These are phyloP conservation scores for Steinernema carpocapsae DNA, from an alignment of 2,888 invertebrate species.

Conservation along the genomic window DNA sequence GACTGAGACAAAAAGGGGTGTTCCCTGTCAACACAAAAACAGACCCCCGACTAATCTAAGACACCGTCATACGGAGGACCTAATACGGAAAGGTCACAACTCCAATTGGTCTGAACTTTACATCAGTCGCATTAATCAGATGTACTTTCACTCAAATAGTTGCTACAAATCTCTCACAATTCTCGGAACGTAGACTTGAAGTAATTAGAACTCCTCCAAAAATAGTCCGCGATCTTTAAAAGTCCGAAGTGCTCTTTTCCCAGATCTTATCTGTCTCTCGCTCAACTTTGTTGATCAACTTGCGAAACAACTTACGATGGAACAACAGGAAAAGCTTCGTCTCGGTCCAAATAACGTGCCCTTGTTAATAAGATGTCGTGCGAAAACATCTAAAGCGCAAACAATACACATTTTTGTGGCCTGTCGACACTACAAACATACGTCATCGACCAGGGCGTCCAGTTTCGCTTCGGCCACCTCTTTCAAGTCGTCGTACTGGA, in stretches of 20 bases:
- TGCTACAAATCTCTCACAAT: background rate
- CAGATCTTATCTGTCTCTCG: background rate
- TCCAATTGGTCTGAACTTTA: background rate
- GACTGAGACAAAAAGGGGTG: too few relatives aligned
- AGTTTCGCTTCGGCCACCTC: conserved; percentile 48
- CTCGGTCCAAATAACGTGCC: conserved; percentile 70
- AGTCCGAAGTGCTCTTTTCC: background rate
- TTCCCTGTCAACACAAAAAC: too few relatives aligned
- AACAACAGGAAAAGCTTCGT: conserved; percentile 69
- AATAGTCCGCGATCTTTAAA: background rate
- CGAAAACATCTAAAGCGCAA: background rate
- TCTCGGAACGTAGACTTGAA: background rate
- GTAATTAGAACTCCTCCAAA: background rate
- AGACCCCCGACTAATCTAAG: background rate
- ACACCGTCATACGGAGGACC: background rate
- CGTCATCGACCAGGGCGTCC: conserved; percentile 57
- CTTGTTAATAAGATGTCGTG: conserved; percentile 68
- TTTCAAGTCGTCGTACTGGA: conserved; percentile 44
- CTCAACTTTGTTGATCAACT: background rate
- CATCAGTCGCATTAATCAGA: background rate
- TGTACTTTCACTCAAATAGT: background rate
- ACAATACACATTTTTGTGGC: background rate
- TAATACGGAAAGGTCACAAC: conserved; percentile 19
- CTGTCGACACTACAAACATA: conserved; percentile 33
- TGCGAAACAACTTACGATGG: conserved; percentile 69